Evolutionary conservation across 2,113 vertebrate genomes (phyloP).

Genomic region (Geococcyx californianus): DNA sequence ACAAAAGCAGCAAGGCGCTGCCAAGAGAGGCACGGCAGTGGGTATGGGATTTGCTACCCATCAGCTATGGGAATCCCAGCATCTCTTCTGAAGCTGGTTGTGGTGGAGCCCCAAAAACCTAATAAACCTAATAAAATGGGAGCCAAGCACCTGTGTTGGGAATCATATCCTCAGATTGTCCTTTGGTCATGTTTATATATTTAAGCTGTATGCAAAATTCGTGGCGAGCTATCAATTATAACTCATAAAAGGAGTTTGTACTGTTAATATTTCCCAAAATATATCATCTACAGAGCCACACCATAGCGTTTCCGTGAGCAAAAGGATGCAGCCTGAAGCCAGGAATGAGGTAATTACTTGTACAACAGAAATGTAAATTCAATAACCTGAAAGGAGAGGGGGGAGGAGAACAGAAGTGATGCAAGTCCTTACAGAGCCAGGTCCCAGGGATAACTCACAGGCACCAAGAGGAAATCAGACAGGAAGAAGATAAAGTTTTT

Average conservation of each 20-base stretch:
- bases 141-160: background rate
- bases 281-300: background rate
- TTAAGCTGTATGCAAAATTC: background rate
- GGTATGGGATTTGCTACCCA: background rate
- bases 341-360: conserved; percentile 23
- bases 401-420: background rate
- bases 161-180: background rate
- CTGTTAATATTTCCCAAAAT: background rate
- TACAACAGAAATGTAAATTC: conserved; percentile 18
- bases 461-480: background rate
- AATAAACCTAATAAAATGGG: background rate
- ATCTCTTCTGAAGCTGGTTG: background rate
- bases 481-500: background rate
- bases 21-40: background rate
- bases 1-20: background rate
- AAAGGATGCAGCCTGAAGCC: background rate
- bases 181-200: background rate
- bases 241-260: background rate
- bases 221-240: background rate
- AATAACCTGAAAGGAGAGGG: background rate
- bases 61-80: accelerated
- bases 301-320: background rate
- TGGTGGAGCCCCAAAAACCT: background rate
- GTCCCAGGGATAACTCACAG: background rate
- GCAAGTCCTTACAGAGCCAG: background rate